Percentiles rank a stretch among this genome's conserved stretches.
These are phyloP conservation scores for Cisticola juncidis DNA, from an alignment of 2,113 vertebrate genomes.

Conservation along the genomic window DNA sequence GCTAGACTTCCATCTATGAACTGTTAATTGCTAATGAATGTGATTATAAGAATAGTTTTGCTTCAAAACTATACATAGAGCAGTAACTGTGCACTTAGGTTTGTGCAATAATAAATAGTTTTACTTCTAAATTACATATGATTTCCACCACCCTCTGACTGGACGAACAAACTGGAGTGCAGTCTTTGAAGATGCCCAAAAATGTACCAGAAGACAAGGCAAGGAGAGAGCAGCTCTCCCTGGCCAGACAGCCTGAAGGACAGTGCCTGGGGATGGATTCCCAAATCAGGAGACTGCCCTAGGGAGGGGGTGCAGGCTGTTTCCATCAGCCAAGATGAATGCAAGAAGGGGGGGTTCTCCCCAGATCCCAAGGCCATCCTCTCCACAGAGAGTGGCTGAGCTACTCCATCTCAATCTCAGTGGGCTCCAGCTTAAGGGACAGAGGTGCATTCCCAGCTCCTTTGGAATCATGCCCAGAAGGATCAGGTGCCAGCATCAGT, in stretches of 20 bases:
- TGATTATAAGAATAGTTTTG: not conserved
- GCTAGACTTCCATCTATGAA: not conserved
- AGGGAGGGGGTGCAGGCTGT: accelerated
- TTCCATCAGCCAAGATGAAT: accelerated
- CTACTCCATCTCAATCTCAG: not conserved
- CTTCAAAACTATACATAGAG: not conserved
- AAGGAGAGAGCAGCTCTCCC: not conserved
- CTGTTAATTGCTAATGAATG: not conserved
- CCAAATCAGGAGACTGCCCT: not conserved
- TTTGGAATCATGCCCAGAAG: not conserved
- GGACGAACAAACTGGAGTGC: not conserved
- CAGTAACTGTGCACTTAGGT: not conserved
- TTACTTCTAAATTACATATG: not conserved
- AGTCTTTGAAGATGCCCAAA: not conserved
- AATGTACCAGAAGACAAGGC: not conserved
- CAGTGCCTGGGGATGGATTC: not conserved
- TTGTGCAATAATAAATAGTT: not conserved
- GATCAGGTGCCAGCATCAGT: not conserved
- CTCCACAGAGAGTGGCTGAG: not conserved
- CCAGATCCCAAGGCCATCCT: not conserved
- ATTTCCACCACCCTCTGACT: not conserved
- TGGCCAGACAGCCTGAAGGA: not conserved
- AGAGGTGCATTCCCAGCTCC: not conserved
- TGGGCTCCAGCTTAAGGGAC: not conserved
- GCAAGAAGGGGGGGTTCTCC: not conserved